phyloP scores from a whole-genome alignment of 2,888 invertebrate species.

The Chalcosyrphus nemorum region DNA sequence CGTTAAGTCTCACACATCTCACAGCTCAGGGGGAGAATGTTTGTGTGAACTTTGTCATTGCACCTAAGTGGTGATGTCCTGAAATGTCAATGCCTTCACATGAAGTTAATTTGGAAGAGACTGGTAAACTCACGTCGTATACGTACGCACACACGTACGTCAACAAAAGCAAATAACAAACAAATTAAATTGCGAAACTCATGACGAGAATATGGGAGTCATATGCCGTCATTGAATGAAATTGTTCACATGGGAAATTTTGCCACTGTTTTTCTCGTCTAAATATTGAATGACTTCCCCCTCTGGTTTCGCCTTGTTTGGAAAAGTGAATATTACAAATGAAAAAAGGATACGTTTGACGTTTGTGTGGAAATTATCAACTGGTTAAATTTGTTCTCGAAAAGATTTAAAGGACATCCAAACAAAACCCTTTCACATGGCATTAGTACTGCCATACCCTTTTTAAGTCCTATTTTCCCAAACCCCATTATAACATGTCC shows the following conservation, averaged over 20 bases:
- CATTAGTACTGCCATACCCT: not conserved
- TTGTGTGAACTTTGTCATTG: too few species aligned
- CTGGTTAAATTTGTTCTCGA: not conserved
- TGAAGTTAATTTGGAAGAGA: too few species aligned
- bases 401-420: too few species aligned
- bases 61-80: too few species aligned
- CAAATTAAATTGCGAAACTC: not conserved
- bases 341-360: not conserved
- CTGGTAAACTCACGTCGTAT: too few species aligned
- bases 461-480: not conserved
- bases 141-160: not conserved
- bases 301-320: not conserved
- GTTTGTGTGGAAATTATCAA: not conserved
- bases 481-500: not conserved
- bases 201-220: not conserved
- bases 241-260: not conserved
- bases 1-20: too few species aligned
- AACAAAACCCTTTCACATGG: not conserved
- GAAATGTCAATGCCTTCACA: too few species aligned
- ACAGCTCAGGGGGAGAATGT: too few species aligned
- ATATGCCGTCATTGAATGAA: not conserved
- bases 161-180: not conserved
- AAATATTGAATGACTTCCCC: not conserved
- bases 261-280: not conserved
- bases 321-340: not conserved